Evolutionary conservation across 2,888 invertebrate species (phyloP), one percentile per base, ranked within the genome.

Genomic region (Agriotes lineatus): DNA sequence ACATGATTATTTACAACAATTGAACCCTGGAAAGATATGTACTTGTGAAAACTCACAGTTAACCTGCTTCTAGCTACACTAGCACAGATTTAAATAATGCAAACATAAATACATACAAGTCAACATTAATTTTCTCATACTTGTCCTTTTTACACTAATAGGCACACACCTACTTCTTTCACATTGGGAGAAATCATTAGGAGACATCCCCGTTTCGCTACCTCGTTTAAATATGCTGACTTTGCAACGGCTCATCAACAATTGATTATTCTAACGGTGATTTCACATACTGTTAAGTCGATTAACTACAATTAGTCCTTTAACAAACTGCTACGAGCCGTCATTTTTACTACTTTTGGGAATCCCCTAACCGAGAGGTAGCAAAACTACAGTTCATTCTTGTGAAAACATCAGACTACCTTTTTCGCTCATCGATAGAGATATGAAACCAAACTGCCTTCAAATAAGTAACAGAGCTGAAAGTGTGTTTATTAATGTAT

Each of bases 1-100:
- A 84, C 84, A 84, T 83, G 77, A 76, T 80, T 82, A 83, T 83
- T 79, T 83, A 83, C 82, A 82, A 81, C 77, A 79, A 81, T 83
- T 80, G 82, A 81, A 85, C 85, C 84, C 84, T 85, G 85, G 84
- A 84, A 83, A 84, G 85, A 84, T 84, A 84, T 84, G 84, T 84
- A 82, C 81, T 79, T 82, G 81, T 82, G 81, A 79, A 78, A 79
- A 79, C 75, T 80, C 80, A 80, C 79, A 79, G 80, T 78, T 77
- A 79, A 78, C 77, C 77, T 79, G 80, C 75, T 72, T 77, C 72
- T 73, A 72, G 71, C 74, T 74, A 74, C 72, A 74, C 72, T 72
- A 76, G 75, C 72, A 74, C 71, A 72, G 69, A 62, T 72, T 44
- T 68, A 72, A 72, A 70, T 72, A 71, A 72, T 65, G 58, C 61